Evolutionary conservation across 2,888 invertebrate species (phyloP), one percentile per base, ranked within the genome.

Genomic region (Hydroisotoma schaefferi): DNA sequence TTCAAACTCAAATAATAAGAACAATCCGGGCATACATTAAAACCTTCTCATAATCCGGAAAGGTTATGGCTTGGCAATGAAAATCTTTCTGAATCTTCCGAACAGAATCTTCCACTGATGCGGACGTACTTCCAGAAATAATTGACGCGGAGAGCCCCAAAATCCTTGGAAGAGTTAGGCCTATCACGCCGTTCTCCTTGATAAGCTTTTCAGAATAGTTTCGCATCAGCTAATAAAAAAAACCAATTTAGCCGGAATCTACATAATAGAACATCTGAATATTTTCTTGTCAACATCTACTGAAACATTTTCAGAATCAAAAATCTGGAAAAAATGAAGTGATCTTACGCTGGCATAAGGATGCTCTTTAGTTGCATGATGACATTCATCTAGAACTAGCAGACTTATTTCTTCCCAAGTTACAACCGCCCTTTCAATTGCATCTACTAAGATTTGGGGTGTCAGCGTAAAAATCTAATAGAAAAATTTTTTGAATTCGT

Each of bases 311-410:
- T n/a, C n/a, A n/a, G n/a, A n/a, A n/a, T n/a, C n/a, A n/a, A n/a
- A n/a, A n/a, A n/a, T n/a, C n/a, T n/a, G n/a, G n/a, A n/a, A n/a
- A n/a, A n/a, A n/a, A n/a, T n/a, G n/a, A n/a, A n/a, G n/a, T n/a
- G n/a, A n/a, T n/a, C n/a, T n/a, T n/a, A n/a, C n/a, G n/a, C n/a
- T n/a, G n/a, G n/a, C n/a, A n/a, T n/a, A n/a, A n/a, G 90, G 87
- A 76, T 94, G 92, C 59, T 85, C 83, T 20, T 83, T 83, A 0
- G 88, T 87, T 0, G 87, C 92, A 74, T 88, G 86, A 75, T 99
- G 98, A 73, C 98, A 98, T 76, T 99, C 98, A 76, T 99, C 98
- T 73, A 98, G 86, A 62, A 99, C 85, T 10, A 95, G 75, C 29
- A 98, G 79, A 77, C 89, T 91, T 15, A 93, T 76, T 8, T 75